phyloP scores from a whole-genome alignment of 2,113 vertebrate species.

The Zootoca vivipara region DNA sequence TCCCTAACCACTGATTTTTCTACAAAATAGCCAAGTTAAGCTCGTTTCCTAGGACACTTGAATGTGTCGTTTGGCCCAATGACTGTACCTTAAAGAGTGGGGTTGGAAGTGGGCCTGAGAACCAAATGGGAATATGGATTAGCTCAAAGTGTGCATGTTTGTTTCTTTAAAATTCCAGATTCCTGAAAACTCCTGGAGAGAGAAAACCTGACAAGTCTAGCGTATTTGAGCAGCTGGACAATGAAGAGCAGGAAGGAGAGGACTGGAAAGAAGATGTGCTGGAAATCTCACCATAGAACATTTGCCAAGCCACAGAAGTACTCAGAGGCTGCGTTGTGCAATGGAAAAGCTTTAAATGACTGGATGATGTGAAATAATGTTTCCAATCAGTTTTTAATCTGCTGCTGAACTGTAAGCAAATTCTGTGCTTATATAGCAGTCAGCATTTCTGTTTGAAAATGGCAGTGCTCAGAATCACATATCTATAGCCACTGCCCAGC shows the following conservation, averaged over 20 bases:
- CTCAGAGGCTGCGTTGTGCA: background rate
- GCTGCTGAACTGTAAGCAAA: background rate
- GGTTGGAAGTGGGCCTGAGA: no score
- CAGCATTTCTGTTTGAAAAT: background rate
- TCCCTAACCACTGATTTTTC: no score
- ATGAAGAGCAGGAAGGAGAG: conserved; percentile 57
- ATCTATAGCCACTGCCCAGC: background rate
- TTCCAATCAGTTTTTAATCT: background rate
- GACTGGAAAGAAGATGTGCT: conserved; percentile 73
- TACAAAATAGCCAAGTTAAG: no score
- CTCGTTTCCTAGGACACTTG: no score
- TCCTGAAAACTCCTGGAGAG: conserved; percentile 86
- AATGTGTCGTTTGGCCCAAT: no score
- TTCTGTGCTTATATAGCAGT: background rate
- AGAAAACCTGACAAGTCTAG: conserved; percentile 68
- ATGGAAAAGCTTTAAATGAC: background rate
- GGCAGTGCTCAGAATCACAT: background rate
- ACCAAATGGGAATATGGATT: no score
- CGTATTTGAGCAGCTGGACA: conserved; percentile 64
- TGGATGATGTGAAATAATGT: background rate
- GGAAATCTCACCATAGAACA: conserved; percentile 69
- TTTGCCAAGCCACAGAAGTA: background rate
- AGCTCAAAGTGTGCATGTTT: background rate
- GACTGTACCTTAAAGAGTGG: no score
- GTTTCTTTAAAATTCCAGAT: conserved; percentile 68